Percentiles rank a stretch among this genome's conserved stretches.
Conservation (phyloP, 2,888 invertebrate species). For the Macrophya annulata region DNA sequence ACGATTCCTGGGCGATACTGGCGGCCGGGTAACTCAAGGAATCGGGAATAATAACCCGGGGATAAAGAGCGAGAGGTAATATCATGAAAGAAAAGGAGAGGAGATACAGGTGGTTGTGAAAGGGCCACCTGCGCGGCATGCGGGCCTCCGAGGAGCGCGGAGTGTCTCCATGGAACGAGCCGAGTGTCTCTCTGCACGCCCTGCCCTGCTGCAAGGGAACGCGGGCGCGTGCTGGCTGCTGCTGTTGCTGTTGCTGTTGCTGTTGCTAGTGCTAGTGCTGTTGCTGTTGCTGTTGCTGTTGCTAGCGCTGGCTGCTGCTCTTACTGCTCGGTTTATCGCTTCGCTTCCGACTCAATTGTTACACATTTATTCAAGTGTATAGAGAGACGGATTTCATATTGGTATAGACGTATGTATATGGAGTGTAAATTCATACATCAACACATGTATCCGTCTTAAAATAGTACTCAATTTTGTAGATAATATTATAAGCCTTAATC, state of each 20-base stretch:
- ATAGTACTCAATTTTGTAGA: neutral
- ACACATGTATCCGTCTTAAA: no score
- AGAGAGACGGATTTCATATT: neutral
- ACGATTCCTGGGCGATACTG: conserved; percentile 1
- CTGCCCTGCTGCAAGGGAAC: conserved; percentile 10
- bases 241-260: conserved; percentile 18
- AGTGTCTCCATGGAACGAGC: conserved; percentile 52
- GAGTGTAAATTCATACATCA: neutral
- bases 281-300: conserved; percentile 39
- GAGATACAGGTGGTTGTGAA: conserved; percentile 70
- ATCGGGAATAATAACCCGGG: conserved; percentile 43
- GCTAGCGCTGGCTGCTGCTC: neutral
- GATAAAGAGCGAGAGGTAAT: conserved; percentile 21
- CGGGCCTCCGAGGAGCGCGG: conserved; percentile 55
- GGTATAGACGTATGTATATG: neutral
- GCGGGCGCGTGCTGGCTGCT: conserved; percentile 47
- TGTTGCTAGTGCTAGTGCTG: neutral
- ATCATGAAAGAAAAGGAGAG: conserved; percentile 24
- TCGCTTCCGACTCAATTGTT: conserved; percentile 45
- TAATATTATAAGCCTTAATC: no score
- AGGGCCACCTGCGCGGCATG: conserved; percentile 70
- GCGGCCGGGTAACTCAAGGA: conserved; percentile 9
- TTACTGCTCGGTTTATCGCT: conserved; percentile 30
- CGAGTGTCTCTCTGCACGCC: conserved; percentile 52
- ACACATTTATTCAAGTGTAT: conserved; percentile 24